Base-by-base conservation (phyloP, 2,113 vertebrate species). In the human (Homo sapiens) region DNA sequence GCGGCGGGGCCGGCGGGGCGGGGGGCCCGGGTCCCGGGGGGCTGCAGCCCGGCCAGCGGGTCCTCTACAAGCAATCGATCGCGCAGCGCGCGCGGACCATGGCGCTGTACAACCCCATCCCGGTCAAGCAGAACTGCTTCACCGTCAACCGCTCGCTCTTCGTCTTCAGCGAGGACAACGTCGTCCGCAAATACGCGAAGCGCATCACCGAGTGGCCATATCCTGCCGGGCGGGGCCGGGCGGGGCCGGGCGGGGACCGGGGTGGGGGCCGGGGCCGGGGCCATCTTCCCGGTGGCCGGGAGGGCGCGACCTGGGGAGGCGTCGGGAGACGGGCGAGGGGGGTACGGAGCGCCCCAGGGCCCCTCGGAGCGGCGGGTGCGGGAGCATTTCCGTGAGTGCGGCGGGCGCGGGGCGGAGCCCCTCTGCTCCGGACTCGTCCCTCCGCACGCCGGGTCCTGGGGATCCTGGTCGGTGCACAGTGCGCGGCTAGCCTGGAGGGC, bases 161-260 rank as follows among this genome's bases (percentile, higher is more conserved):
- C 99, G 98, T 99, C 99, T 99, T 99, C 98, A 99, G 99, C 97
- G 99, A 99, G 99, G 99, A 99, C 98, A 99, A 99, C 96, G 98
- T 99, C 98, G 99, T 99, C 97, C 99, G 99, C 98, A 99, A 99
- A 99, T 99, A 99, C 61, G 99, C 99, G 97, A 99, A 99, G 98
- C 98, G 99, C 98, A 99, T 99, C 98, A 99, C 99, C 23, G 99
- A 99, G 98, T 99, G 99, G 99, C 99, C 99, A 99, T 99, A 99
- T 99, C 99, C 99, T 99, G 99, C 96, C 50, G 4, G 80, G 57
- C 11, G 55, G 45, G 87, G 73, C 8, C 45, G 90, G 48, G 27
- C n/a, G 32, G 50, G 89, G 90, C 43, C 17, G 38, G 72, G 17
- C 18, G 84, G 55, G 45, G 87, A 68, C 8, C 40, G 90, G 43